Evolutionary conservation across 2,888 invertebrate species (phyloP), one percentile per base, ranked within the genome.

Genomic region (Cosmopolites sordidus): DNA sequence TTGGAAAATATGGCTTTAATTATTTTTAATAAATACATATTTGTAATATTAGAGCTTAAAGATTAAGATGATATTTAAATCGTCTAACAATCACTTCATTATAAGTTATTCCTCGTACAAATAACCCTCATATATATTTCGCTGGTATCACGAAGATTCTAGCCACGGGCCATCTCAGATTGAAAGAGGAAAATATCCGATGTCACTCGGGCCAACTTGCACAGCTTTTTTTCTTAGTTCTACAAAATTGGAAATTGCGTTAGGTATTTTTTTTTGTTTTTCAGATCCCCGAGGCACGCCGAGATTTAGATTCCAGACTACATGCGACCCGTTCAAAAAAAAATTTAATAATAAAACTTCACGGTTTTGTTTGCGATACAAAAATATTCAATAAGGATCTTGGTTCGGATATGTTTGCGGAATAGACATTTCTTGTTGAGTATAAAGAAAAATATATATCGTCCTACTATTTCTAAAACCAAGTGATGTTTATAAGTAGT

Each of bases 241-340:
- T n/a, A 48, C 37, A 38, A 46, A 46, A 46, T 38, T 46, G 46
- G 29, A 41, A 48, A 48, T 48, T 48, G 40, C 40, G 41, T 48
- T 48, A 48, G 29, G 29, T 11, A 9, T 33, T 33, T 33, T 33
- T 33, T 33, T 12, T 33, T 42, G 29, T 48, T 39, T 41, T 41
- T 33, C 33, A 9, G 11, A 16, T 42, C 42, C 48, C 33, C 1
- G 16, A 17, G 42, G 30, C 48, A 11, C 16, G 12, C 14, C 22
- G 42, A 48, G 43, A 48, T 48, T 48, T 43, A 33, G 16, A 48
- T 48, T 48, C 42, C 12, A 16, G 17, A 3, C 9, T 27, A 11
- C n/a, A n/a, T 4, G 3, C 33, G 33, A 33, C 33, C 33, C 18
- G 16, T 30, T 8, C 17, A 8, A 15, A 15, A 41, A 42, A 42